Base-by-base conservation (phyloP, 2,888 invertebrate genomes). In the Lepidocyrtoides sp. region DNA sequence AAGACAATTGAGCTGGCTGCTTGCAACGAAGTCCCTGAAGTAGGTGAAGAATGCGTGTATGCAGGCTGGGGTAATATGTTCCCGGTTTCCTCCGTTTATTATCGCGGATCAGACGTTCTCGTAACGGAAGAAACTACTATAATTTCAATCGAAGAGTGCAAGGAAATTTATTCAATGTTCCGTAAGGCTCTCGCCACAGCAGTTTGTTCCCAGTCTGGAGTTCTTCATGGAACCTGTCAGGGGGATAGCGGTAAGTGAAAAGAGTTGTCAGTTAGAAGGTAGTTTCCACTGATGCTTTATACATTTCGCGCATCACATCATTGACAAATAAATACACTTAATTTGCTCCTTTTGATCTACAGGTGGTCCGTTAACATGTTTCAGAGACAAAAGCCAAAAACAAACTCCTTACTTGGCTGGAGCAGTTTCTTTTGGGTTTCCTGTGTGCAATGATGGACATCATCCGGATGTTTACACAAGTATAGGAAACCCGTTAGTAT, bases 41-140 rank as follows among this genome's bases (percentile, higher is more conserved):
- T 32, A 0, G 20, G 57, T 20, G 57, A 57, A 20, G 10, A 57
- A n/a, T 92, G 92, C n/a, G 29, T 20, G 0, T 79, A 32, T 32
- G 41, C 81, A 2, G 92, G 92, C 5, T 92, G 92, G 92, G 92
- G 92, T 26, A 92, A 92, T 41, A 17, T 57, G 23, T 69, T 88
- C 10, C 63, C 88, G 7, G 23, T 92, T 8, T 51, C 85, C 10
- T 20, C 77, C 3, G 0, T 85, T n/a, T 63, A 57, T 36, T 91
- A 89, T 17, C 41, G 36, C 10, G 66, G 66, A 2, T 92, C 92
- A 12, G 83, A 86, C 5, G 72, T 36, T 0, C 36, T 92, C 0
- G 20, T 75, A n/a, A 77, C 57, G 20, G 84, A 82, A 23, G 14
- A 12, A 3, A 60, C 83, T 1, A 60, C 48, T 1, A 77, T 90